A percentile compares a stretch with the other conserved stretches of the same genome.
Evolutionary conservation across 2,113 vertebrate genomes (phyloP).

Genomic region (Cyrtonyx montezumae): DNA sequence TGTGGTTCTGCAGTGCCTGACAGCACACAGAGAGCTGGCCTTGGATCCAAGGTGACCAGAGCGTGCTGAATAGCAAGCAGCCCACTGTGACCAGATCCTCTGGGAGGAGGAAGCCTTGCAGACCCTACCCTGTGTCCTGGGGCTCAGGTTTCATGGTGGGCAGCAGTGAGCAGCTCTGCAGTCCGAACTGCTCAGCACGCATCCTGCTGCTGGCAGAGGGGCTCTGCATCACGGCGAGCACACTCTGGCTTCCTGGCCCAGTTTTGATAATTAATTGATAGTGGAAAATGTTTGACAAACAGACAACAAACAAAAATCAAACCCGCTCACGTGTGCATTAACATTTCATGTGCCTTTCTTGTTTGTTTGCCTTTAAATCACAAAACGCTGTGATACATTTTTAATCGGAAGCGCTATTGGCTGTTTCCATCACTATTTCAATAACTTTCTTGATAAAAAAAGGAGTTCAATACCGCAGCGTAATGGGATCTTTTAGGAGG

Average conservation of each 20-base stretch:
- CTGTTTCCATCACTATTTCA: conserved; percentile 20
- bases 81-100: background rate
- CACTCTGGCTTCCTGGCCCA: background rate
- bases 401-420: conserved; percentile 49
- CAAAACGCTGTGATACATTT: conserved; percentile 62
- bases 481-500: conserved; percentile 49
- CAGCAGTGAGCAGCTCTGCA: background rate
- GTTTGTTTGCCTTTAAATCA: conserved; percentile 63
- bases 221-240: accelerated
- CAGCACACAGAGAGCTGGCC: background rate
- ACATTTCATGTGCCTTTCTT: conserved; percentile 34
- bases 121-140: background rate
- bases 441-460: background rate
- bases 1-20: background rate
- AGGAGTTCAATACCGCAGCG: conserved; percentile 11
- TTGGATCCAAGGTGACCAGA: conserved; percentile 24
- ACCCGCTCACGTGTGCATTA: conserved; percentile 4
- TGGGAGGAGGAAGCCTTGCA: background rate
- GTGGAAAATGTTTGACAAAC: conserved; percentile 26
- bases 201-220: accelerated
- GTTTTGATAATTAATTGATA: conserved; percentile 63
- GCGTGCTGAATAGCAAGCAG: background rate
- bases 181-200: accelerated
- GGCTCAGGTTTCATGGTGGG: accelerated
- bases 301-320: conserved; percentile 21